Conservation (phyloP, 2,888 invertebrate species). For the Toxonevra muliebris region DNA sequence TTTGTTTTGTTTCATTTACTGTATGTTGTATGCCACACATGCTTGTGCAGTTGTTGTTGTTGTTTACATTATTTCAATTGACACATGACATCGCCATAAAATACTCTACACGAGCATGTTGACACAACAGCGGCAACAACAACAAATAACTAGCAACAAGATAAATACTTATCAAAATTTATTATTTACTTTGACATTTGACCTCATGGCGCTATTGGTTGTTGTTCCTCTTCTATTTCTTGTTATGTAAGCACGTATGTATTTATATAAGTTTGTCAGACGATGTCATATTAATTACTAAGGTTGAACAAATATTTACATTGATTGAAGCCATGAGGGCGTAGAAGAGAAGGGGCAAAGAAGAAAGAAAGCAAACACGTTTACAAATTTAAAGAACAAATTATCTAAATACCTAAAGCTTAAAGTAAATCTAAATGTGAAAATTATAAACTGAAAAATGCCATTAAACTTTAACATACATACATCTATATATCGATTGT, state of each 20-base stretch:
- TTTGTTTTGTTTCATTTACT: constrained; percentile 19
- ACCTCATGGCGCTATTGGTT: constrained; percentile 8
- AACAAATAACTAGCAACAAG: constrained; percentile 33
- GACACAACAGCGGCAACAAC: constrained; percentile 30
- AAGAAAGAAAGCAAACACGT: no score
- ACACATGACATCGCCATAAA: constrained; percentile 24
- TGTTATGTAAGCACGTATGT: background rate
- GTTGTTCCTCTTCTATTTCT: constrained; percentile 14
- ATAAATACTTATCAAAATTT: constrained; percentile 15
- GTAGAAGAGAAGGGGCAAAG: background rate
- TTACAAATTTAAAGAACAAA: no score
- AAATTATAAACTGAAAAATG: no score
- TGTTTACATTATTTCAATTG: constrained; percentile 32
- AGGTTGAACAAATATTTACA: no score
- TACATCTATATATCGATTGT: no score
- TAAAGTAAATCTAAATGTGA: no score
- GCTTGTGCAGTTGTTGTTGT: constrained; percentile 7
- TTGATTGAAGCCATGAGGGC: background rate
- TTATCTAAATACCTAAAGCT: no score
- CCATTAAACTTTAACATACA: no score
- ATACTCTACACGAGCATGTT: constrained; percentile 6
- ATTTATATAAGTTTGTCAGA: no score
- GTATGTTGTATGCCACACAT: constrained; percentile 28
- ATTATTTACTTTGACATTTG: constrained; percentile 31
- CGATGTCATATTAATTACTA: no score